phyloP scores from a whole-genome alignment of 2,113 vertebrate species.

The Equus quagga region DNA sequence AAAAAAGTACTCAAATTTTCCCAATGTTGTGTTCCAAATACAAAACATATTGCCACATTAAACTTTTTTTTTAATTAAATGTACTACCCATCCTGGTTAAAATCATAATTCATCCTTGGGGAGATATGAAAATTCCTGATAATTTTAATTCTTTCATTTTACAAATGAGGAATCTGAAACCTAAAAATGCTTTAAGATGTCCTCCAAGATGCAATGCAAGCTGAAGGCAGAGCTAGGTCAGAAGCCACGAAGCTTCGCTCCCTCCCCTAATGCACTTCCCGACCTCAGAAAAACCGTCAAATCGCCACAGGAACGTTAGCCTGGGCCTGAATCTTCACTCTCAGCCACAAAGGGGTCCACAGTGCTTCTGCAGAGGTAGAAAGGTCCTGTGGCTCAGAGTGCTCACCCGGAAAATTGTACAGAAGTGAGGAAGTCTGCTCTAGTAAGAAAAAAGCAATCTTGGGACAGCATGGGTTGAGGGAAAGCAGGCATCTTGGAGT shows the following conservation, averaged over 20 bases:
- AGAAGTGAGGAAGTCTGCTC: neutral
- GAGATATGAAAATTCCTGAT: neutral
- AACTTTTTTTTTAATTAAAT: neutral
- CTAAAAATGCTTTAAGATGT: neutral
- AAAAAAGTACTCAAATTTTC: neutral
- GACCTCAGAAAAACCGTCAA: neutral
- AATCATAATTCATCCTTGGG: neutral
- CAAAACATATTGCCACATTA: neutral
- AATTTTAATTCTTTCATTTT: neutral
- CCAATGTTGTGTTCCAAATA: constrained; percentile 24
- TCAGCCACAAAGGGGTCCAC: neutral
- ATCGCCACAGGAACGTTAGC: too few species aligned
- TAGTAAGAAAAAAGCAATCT: neutral
- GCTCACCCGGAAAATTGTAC: neutral
- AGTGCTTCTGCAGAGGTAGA: neutral
- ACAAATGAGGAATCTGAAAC: neutral
- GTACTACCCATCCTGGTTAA: neutral
- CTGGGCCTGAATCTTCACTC: neutral
- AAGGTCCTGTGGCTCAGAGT: neutral
- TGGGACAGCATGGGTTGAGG: neutral
- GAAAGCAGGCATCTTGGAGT: neutral
- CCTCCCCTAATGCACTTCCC: neutral
- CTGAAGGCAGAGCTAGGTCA: neutral
- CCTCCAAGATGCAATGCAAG: neutral
- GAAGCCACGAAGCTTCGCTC: neutral